phyloP scores from a whole-genome alignment of 2,888 invertebrate genomes.

The Myopa tessellatipennis region DNA sequence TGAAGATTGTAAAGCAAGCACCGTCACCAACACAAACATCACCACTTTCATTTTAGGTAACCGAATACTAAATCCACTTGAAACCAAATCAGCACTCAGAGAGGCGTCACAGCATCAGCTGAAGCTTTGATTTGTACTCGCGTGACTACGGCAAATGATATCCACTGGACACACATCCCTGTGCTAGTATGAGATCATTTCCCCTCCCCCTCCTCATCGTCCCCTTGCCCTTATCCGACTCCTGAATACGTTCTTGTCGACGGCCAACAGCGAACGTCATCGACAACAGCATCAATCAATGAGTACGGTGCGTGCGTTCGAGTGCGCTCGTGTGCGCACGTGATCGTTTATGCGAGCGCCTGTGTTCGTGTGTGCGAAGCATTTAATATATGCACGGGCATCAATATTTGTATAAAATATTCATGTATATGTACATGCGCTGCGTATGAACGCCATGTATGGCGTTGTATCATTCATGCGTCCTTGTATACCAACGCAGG shows the following conservation, averaged over 20 bases:
- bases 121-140: neutral
- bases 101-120: neutral
- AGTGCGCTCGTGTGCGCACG: neutral
- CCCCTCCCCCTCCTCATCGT: neutral
- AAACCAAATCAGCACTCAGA: constrained; percentile 17
- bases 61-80: neutral
- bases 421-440: neutral
- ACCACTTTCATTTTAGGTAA: too few relatives aligned
- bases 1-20: constrained; percentile 24
- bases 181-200: neutral
- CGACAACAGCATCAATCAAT: constrained; percentile 28
- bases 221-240: neutral
- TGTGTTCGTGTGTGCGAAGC: neutral
- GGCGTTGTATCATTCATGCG: neutral
- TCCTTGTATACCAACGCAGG: neutral
- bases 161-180: neutral
- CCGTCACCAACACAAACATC: neutral
- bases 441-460: neutral
- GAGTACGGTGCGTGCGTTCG: neutral
- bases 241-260: neutral
- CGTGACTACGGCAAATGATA: neutral
- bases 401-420: constrained; percentile 5
- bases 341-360: neutral
- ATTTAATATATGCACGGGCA: constrained; percentile 11
- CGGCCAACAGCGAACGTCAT: neutral